Evolutionary conservation across 2,113 vertebrate species (phyloP), one percentile per base, ranked within the genome.

Genomic region (Peucedramus taeniatus): DNA sequence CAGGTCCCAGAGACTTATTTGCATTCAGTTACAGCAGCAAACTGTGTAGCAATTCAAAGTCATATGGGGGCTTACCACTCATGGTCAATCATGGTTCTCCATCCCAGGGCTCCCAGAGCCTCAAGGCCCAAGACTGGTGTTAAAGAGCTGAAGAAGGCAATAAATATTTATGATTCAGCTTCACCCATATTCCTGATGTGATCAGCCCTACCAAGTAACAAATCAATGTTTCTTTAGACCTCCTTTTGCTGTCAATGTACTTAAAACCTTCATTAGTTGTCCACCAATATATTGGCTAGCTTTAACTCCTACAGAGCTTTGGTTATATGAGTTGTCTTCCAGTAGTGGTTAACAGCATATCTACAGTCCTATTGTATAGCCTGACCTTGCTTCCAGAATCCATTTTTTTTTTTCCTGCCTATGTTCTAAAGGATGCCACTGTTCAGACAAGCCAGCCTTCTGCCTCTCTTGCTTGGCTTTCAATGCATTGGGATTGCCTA

Each of bases 51-150:
- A 11, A 8, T 49, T 78, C 22, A n/a, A 59, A 68, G 12, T 35
- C 17, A 35, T 1, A 11, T n/a, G 27, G 14, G 57, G 87, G 20
- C 11, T 79, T 37, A 14, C 28, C 8, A 31, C 1, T 61, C 27
- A 22, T 11, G 39, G 19, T 15, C 27, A 79, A 2, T 30, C 6
- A 7, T n/a, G 5, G 16, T 51, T 30, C 42, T 51, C n/a, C 50
- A 65, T 14, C 1, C 2, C 15, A 83, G 31, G 19, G 27, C 4
- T 83, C 12, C 1, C 4, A 44, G 44, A 56, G 7, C 40, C 33
- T 9, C 33, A 59, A 33, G 11, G 20, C 3, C 6, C 9, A 21
- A 40, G 14, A 57, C 0, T 30, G 20, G 2, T 78, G 7, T 44
- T 70, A 37, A 84, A 63, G 45, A 69, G 35, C 17, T 50, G 33